Evolutionary conservation across 2,797 vertebrate species (phyloP).

Genomic region (Sebastolobus altivelis): DNA sequence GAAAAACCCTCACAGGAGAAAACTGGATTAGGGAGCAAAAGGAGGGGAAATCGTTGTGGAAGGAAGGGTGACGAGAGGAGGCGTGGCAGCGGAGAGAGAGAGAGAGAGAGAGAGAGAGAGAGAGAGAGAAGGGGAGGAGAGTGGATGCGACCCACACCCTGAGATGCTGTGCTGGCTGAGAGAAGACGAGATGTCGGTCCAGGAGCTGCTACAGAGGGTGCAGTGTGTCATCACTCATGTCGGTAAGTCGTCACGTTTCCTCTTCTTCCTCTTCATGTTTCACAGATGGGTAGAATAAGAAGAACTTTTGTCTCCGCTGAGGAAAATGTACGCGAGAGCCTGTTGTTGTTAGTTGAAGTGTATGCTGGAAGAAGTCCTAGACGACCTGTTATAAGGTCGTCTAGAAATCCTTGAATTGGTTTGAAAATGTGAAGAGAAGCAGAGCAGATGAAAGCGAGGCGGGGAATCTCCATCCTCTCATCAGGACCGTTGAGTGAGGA

Average conservation of each 20-base stretch:
- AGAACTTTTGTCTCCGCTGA: background rate
- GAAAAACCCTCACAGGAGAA: conserved; percentile 8
- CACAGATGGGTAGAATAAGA: background rate
- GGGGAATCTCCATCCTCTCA: conserved; percentile 51
- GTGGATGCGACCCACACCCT: conserved; percentile 76
- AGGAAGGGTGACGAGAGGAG: conserved; percentile 52
- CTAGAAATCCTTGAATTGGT: background rate
- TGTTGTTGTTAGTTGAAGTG: background rate
- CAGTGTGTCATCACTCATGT: conserved; percentile 94
- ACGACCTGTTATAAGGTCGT: background rate
- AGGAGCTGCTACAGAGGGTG: conserved; percentile 92
- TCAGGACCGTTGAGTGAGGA: conserved; percentile 50
- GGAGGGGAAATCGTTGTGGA: background rate
- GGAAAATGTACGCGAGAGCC: background rate
- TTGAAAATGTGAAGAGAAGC: background rate
- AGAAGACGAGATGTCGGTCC: conserved; percentile 95
- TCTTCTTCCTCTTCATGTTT: background rate
- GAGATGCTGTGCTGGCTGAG: conserved; percentile 93
- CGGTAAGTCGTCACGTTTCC: conserved; percentile 84
- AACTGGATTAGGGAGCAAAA: conserved; percentile 35
- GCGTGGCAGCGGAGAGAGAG: conserved; percentile 60
- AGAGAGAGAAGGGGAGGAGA: conserved; percentile 39
- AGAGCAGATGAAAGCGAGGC: conserved; percentile 15
- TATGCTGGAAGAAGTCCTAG: background rate
- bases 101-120: conserved; percentile 35